These are phyloP conservation scores for Trachelus iudaicus DNA, from an alignment of 2,888 invertebrate species.

Conservation along the genomic window DNA sequence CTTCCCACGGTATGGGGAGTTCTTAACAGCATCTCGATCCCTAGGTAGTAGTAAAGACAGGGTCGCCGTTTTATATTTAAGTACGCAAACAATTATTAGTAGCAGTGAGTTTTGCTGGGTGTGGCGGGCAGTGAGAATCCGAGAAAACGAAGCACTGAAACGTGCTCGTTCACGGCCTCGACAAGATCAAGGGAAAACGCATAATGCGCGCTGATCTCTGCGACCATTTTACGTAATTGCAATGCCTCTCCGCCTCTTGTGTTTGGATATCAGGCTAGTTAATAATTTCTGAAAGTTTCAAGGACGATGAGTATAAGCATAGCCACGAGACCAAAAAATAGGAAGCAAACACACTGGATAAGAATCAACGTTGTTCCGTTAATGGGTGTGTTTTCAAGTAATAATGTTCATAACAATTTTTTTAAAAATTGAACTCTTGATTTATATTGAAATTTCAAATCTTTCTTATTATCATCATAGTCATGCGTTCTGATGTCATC, in stretches of 20 bases:
- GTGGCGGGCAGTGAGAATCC: not conserved
- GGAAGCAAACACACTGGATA: no score
- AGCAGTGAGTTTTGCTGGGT: not conserved
- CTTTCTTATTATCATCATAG: not conserved
- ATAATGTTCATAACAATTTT: no score
- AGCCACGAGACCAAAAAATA: no score
- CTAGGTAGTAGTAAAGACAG: constrained; percentile 51
- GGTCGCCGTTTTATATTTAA: constrained; percentile 44
- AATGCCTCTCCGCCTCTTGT: no score
- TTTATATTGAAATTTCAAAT: not conserved
- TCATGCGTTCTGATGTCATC: not conserved
- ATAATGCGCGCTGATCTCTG: not conserved
- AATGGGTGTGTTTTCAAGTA: no score
- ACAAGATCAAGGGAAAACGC: constrained; percentile 19
- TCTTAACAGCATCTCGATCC: constrained; percentile 10
- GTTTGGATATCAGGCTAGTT: no score
- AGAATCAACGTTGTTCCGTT: no score
- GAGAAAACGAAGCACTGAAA: constrained; percentile 15
- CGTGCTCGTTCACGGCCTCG: constrained; percentile 14
- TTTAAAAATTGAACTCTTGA: no score
- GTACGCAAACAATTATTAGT: constrained; percentile 19
- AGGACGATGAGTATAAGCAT: no score
- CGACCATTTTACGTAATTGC: no score
- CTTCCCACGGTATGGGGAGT: constrained; percentile 49
- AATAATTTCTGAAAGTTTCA: no score